These are phyloP conservation scores for Gobiocypris rarus DNA, from an alignment of 2,113 vertebrate species.

Conservation along the genomic window DNA sequence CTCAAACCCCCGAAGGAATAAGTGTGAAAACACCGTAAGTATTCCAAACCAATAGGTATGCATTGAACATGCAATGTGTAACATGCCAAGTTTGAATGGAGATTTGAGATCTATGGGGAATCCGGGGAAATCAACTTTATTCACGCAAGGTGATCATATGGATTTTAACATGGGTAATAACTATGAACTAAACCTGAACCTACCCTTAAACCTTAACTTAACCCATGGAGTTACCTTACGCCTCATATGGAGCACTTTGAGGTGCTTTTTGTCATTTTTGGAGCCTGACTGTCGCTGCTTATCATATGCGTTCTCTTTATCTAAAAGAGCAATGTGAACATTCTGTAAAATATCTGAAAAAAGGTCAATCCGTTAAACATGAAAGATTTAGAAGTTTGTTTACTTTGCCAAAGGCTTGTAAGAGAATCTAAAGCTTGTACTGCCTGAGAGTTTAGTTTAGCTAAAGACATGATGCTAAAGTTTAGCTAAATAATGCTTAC, in stretches of 20 bases:
- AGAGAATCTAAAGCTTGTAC: background rate
- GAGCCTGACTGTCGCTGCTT: background rate
- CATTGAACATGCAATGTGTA: background rate
- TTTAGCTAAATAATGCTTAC: conserved; percentile 15
- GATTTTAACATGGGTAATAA: background rate
- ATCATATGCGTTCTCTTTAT: background rate
- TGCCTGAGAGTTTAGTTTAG: background rate
- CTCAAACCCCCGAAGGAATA: too few relatives aligned
- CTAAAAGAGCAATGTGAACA: background rate
- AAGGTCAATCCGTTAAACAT: background rate
- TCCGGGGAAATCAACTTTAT: background rate
- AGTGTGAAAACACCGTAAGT: too few relatives aligned
- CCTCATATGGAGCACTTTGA: background rate
- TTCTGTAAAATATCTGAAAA: background rate
- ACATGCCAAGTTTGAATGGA: background rate
- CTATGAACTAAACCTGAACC: too few relatives aligned
- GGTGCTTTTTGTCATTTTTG: background rate
- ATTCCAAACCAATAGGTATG: background rate
- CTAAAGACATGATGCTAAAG: background rate
- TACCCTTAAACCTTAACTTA: too few relatives aligned
- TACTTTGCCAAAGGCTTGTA: background rate
- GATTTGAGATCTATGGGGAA: background rate
- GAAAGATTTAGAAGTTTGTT: background rate
- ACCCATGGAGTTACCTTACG: too few relatives aligned
- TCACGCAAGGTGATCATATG: background rate